A percentile compares a stretch with the other conserved stretches of the same genome.
phyloP scores from a whole-genome alignment of 2,888 invertebrate genomes.

The Epistrophella euchroma region DNA sequence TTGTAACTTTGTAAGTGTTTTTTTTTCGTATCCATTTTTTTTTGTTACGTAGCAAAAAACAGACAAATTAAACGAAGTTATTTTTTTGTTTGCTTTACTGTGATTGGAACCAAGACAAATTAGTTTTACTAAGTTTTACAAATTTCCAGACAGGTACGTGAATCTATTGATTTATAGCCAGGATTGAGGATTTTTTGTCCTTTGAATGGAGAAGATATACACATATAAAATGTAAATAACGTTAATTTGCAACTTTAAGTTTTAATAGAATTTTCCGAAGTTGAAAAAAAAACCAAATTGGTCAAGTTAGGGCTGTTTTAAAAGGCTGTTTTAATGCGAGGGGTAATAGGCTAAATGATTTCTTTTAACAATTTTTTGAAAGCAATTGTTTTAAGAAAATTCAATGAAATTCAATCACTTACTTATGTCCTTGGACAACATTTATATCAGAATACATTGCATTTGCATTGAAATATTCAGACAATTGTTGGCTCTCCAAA shows the following conservation, averaged over 20 bases:
- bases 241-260: background rate
- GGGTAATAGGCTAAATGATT: background rate
- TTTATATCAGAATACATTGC: no score
- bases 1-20: conserved; percentile 13
- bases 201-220: background rate
- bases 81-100: background rate
- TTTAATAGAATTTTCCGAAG: background rate
- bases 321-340: background rate
- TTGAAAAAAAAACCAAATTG: background rate
- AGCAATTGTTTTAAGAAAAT: no score
- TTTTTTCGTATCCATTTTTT: background rate
- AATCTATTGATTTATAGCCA: conserved; percentile 20
- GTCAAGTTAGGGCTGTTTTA: background rate
- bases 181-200: background rate
- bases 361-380: background rate
- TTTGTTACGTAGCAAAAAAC: background rate
- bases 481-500: no score
- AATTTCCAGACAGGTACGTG: conserved; percentile 19
- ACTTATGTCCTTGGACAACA: no score
- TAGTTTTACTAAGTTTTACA: conserved; percentile 20
- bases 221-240: conserved; percentile 23
- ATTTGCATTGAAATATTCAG: no score
- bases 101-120: conserved; percentile 23
- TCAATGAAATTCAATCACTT: no score
- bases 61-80: conserved; percentile 27